Percentiles rank a stretch among this genome's conserved stretches.
Conservation (phyloP, 2,797 vertebrate species). For the Echeneis naucrates region DNA sequence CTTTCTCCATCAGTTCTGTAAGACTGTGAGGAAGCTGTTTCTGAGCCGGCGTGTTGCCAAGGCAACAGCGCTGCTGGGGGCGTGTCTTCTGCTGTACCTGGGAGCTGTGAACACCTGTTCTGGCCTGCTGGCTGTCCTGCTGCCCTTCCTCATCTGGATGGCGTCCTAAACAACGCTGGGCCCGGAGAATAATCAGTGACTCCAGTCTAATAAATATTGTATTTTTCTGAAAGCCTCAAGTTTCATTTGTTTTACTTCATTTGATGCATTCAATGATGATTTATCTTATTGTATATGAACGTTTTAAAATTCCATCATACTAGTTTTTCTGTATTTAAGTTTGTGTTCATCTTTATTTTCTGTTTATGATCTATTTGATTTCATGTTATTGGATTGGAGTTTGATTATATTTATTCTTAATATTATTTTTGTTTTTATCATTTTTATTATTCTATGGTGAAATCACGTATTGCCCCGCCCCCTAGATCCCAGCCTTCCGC, state of each 20-base stretch:
- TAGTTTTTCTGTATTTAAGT: no score
- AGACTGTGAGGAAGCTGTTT: constrained; percentile 88
- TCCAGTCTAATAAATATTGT: constrained; percentile 17
- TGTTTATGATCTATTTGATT: no score
- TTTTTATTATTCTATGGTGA: background rate
- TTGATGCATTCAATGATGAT: background rate
- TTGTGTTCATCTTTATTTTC: no score
- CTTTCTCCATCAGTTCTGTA: constrained; percentile 87
- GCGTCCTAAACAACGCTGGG: constrained; percentile 53
- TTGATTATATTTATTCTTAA: no score
- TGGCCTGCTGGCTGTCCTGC: constrained; percentile 77
- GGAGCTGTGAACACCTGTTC: constrained; percentile 77
- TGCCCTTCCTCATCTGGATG: constrained; percentile 75
- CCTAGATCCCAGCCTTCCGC: no score
- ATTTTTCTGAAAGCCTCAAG: constrained; percentile 3
- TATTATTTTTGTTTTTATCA: no score
- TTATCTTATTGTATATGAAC: background rate
- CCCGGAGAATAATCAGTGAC: background rate
- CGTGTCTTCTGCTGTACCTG: constrained; percentile 81
- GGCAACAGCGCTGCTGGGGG: constrained; percentile 81
- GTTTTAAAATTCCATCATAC: background rate
- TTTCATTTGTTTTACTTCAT: no score
- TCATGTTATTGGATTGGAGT: no score
- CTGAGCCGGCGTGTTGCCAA: constrained; percentile 90
- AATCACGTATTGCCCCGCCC: constrained; percentile 9